Conservation (phyloP, 2,888 invertebrate species). For the Arrhopalites spinosus region DNA sequence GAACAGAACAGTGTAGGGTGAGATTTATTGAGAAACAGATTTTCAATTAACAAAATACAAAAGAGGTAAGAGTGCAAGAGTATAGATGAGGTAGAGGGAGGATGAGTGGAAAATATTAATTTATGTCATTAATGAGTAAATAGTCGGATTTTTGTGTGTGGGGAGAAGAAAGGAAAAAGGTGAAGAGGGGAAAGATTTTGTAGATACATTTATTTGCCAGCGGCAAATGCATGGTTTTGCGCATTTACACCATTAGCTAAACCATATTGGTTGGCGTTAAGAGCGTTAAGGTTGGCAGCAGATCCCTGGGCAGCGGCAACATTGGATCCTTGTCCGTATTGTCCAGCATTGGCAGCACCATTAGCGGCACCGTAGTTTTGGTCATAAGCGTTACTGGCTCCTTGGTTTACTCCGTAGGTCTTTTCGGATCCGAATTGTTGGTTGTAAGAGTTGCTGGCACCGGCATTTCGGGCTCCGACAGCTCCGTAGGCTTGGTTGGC, state of each 20-base stretch:
- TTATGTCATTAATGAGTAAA: no score
- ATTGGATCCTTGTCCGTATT: slow-evolving; percentile 32
- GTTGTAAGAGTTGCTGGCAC: slow-evolving; percentile 36
- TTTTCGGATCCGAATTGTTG: slow-evolving; percentile 38
- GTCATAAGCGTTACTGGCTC: slow-evolving; percentile 40
- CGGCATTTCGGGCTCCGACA: slow-evolving; percentile 39
- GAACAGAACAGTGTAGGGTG: no score
- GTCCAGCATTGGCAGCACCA: slow-evolving; percentile 29
- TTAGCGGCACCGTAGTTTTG: slow-evolving; percentile 31
- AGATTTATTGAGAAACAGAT: no score
- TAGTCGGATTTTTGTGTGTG: no score
- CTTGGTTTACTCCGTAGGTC: slow-evolving; percentile 44
- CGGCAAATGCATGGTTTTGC: neutral
- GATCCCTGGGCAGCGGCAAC: slow-evolving; percentile 45
- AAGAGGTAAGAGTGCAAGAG: no score
- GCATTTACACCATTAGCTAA: neutral
- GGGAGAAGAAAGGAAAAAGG: no score
- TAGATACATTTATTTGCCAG: no score
- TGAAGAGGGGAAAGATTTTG: no score
- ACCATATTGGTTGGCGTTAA: slow-evolving; percentile 8
- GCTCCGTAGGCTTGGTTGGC: slow-evolving; percentile 22
- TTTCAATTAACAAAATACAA: no score
- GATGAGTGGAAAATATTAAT: no score
- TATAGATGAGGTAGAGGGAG: no score
- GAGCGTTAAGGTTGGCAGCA: neutral